These are phyloP conservation scores for Euzophera pinguis DNA, from an alignment of 2,888 invertebrate species.

Conservation along the genomic window DNA sequence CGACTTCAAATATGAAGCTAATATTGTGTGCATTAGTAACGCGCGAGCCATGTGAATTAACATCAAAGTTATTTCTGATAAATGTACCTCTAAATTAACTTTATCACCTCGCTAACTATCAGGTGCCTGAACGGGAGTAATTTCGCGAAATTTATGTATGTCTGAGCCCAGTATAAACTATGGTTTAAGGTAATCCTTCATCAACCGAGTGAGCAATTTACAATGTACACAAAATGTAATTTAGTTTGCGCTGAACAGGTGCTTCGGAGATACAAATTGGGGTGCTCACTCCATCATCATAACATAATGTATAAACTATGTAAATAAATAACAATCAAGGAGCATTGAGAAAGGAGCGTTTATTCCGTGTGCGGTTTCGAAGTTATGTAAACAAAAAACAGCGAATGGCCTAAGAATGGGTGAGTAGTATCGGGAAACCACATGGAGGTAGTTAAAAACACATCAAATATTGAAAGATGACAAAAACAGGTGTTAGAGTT, in stretches of 20 bases:
- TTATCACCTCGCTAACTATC: constrained; percentile 14
- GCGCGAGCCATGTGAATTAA: neutral
- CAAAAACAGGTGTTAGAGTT: too few species aligned
- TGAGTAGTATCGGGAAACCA: too few species aligned
- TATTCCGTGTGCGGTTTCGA: too few species aligned
- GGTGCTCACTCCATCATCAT: neutral
- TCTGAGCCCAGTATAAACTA: constrained; percentile 21
- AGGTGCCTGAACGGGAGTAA: constrained; percentile 14
- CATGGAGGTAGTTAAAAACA: too few species aligned
- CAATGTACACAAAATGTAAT: constrained; percentile 58
- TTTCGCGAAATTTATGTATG: constrained; percentile 22
- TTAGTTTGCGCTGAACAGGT: constrained; percentile 27
- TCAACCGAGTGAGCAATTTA: constrained; percentile 44
- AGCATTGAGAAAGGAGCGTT: too few species aligned
- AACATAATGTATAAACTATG: too few species aligned
- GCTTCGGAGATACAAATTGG: neutral
- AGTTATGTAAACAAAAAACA: too few species aligned
- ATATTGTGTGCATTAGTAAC: neutral
- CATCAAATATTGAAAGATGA: too few species aligned
- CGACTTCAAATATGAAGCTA: neutral
- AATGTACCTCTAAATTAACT: constrained; percentile 13
- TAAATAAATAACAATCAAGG: too few species aligned
- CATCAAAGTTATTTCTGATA: constrained; percentile 8
- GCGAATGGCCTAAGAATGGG: too few species aligned
- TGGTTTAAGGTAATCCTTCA: constrained; percentile 35